Conservation (phyloP, 2,113 vertebrate genomes). For the Meriones unguiculatus region DNA sequence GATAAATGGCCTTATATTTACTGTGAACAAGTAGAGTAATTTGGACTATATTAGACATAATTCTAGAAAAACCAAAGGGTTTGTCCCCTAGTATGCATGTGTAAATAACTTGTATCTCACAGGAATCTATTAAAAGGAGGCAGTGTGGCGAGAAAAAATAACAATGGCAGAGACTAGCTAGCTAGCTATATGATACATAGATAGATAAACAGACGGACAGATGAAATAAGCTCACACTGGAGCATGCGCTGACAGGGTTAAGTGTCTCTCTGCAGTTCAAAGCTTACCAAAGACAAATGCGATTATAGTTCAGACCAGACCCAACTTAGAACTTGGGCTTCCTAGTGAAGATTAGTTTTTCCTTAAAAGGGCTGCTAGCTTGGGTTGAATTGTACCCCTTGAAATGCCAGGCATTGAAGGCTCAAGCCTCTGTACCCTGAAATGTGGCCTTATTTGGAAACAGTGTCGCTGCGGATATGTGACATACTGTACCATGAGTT, state of each 20-base stretch:
- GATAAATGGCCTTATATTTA: not conserved
- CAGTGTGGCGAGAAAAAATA: not conserved
- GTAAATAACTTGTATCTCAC: not conserved
- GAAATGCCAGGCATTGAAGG: not conserved
- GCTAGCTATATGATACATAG: not conserved
- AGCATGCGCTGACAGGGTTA: not conserved
- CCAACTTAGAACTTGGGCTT: not conserved
- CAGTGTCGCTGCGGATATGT: not conserved
- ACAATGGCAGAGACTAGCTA: not conserved
- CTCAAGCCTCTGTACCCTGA: not conserved
- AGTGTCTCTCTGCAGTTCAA: not conserved
- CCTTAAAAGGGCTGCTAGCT: not conserved
- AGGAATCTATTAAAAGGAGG: not conserved
- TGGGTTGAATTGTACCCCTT: not conserved
- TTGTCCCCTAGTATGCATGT: not conserved
- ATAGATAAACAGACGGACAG: not conserved
- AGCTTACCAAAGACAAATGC: not conserved
- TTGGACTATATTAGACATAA: not conserved
- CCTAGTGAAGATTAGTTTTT: constrained; percentile 6
- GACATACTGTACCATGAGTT: not conserved
- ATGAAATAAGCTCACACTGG: not conserved
- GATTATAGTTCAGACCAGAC: not conserved
- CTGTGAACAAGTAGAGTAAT: not conserved
- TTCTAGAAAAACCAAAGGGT: not conserved
- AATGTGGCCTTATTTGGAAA: constrained; percentile 52